Percentiles rank a stretch among this genome's conserved stretches.
Evolutionary conservation across 2,888 invertebrate species (phyloP).

Genomic region (Pterostichus niger): DNA sequence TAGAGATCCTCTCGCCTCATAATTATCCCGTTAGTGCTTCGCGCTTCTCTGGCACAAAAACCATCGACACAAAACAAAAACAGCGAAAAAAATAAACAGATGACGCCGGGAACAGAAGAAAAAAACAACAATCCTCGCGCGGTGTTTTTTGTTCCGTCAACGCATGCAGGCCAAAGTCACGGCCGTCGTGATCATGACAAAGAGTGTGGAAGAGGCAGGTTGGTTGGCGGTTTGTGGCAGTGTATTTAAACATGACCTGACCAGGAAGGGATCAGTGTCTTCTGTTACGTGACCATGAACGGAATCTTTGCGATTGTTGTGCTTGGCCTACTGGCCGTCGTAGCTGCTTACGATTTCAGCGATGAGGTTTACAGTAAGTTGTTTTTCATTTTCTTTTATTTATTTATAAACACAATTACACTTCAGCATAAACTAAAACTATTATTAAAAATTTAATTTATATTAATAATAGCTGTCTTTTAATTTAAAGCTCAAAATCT

Average conservation of each 20-base stretch:
- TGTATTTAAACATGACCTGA: slow-evolving; percentile 67
- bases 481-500: no score
- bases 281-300: slow-evolving; percentile 56
- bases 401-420: no score
- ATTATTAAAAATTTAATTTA: no score
- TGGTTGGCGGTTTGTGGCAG: slow-evolving; percentile 23
- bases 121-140: slow-evolving; percentile 44
- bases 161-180: slow-evolving; percentile 64
- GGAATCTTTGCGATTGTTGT: slow-evolving; percentile 65
- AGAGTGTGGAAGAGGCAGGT: slow-evolving; percentile 16
- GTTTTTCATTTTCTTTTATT: background rate
- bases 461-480: no score
- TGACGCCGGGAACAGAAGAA: slow-evolving; percentile 16
- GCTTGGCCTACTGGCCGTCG: slow-evolving; percentile 65
- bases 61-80: slow-evolving; percentile 38
- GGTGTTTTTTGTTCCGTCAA: slow-evolving; percentile 51
- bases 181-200: slow-evolving; percentile 45
- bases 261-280: slow-evolving; percentile 66
- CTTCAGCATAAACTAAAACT: no score
- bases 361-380: slow-evolving; percentile 74
- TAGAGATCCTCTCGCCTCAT: slow-evolving; percentile 43
- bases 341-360: slow-evolving; percentile 72
- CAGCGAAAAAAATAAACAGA: slow-evolving; percentile 51
- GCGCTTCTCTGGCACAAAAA: slow-evolving; percentile 22
- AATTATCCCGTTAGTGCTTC: slow-evolving; percentile 64